Evolutionary conservation across 2,113 vertebrate species (phyloP).

Genomic region (Trichomycterus rosablanca): DNA sequence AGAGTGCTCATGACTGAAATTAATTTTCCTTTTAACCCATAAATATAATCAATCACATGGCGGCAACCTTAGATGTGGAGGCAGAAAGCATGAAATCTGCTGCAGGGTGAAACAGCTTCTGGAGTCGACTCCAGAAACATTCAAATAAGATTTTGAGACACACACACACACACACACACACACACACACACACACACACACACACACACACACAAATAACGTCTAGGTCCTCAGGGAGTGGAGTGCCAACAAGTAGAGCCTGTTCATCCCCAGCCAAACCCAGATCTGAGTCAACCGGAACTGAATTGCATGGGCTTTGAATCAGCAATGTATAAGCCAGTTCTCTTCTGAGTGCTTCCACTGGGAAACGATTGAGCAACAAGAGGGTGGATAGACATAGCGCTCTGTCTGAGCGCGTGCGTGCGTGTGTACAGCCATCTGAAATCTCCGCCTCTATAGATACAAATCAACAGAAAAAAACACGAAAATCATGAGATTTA

Average conservation of each 20-base stretch:
- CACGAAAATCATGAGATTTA: background rate
- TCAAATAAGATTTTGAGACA: no score
- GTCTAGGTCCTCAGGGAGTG: constrained; percentile 5
- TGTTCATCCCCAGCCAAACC: constrained; percentile 47
- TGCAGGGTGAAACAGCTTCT: no score
- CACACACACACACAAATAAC: constrained; percentile 14
- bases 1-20: no score
- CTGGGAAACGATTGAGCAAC: background rate
- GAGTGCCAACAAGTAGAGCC: constrained; percentile 43
- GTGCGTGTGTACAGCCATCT: constrained; percentile 14
- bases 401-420: constrained; percentile 8
- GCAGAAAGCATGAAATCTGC: no score
- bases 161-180: no score
- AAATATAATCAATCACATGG: no score
- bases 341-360: constrained; percentile 7
- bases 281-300: constrained; percentile 39
- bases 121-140: no score
- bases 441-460: constrained; percentile 27
- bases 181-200: no score
- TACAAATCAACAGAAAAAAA: background rate
- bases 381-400: background rate
- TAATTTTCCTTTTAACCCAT: no score
- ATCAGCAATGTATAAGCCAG: background rate
- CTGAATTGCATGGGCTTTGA: constrained; percentile 23
- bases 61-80: no score